Base-by-base conservation (phyloP, 2,797 vertebrate genomes). In the Eulemur mongoz region DNA sequence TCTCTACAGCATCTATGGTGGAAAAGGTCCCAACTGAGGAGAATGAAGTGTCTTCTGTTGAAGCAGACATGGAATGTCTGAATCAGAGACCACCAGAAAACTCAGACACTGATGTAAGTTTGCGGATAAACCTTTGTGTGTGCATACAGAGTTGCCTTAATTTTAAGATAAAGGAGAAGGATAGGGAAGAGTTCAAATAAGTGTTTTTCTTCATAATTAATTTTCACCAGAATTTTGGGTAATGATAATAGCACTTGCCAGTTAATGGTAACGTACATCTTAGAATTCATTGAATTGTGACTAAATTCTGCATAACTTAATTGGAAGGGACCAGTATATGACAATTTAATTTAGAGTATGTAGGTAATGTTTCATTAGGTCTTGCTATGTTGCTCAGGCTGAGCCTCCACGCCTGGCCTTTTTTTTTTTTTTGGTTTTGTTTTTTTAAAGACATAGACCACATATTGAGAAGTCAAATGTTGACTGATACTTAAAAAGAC, bases 1-100 rank as follows among this genome's bases (percentile, higher is more conserved):
- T 99, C 80, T 99, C 99, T 12, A 99, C 99, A 15, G 99, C 99
- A 0, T 99, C 99, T 2, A 98, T 99, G 98, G 98, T 99, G 75
- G 99, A 99, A 95, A 99, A 98, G 63, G 94, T 99, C 92, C 98
- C 98, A 87, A 94, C 97, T 0, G 99, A 99, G 89, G 98, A 99
- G 14, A 97, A 45, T 27, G 98, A 98, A 43, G 97, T 86, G 63
- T 94, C 97, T 14, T 78, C 90, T 73, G 52, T 96, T 2, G 98
- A 99, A 61, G 94, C 97, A 45, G 98, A 98, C 89, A 89, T 98
- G 69, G 98, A 98, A 22, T 90, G 95, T 87, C 97, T 97, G 61
- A 98, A 95, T 61, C 98, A 98, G 92, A 98, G 95, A 22, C 93
- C 96, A 30, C 0, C 61, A 23, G 98, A 99, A 75, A 98, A 91